phyloP scores from a whole-genome alignment of 2,797 vertebrate genomes.

The Hapalemur alaotrensis region DNA sequence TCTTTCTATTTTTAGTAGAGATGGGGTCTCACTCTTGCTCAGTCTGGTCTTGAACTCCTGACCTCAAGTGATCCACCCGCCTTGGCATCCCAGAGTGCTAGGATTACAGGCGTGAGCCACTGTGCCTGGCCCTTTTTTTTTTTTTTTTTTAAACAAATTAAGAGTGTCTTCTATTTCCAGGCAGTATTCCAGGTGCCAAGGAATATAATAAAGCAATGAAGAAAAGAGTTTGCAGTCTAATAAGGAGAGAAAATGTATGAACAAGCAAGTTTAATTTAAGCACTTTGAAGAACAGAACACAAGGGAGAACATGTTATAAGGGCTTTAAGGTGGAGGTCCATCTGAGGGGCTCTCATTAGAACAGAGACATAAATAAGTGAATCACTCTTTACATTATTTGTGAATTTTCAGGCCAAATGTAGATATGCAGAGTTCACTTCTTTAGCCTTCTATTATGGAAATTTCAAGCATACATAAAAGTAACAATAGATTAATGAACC shows the following conservation, averaged over 20 bases:
- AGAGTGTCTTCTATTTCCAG: background rate
- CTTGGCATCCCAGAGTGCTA: no score
- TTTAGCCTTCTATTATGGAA: background rate
- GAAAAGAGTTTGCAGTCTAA: background rate
- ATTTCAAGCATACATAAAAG: constrained; percentile 18
- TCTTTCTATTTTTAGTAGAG: no score
- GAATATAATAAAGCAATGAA: background rate
- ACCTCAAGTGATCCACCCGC: no score
- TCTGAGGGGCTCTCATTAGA: background rate
- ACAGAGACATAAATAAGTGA: background rate
- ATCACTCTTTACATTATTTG: background rate
- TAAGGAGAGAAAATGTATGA: background rate
- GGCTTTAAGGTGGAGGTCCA: background rate
- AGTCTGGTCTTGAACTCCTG: no score
- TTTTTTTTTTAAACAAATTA: no score
- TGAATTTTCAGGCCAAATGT: background rate
- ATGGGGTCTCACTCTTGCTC: no score
- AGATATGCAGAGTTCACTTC: background rate
- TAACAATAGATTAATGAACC: background rate
- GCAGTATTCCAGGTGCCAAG: background rate
- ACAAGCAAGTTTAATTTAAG: background rate
- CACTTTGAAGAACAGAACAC: background rate
- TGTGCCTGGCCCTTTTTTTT: no score
- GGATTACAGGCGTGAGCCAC: no score
- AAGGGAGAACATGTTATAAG: background rate